Percentiles rank a stretch among this genome's conserved stretches.
Evolutionary conservation across 2,797 vertebrate species (phyloP).

Genomic region (Lepus townsendii): DNA sequence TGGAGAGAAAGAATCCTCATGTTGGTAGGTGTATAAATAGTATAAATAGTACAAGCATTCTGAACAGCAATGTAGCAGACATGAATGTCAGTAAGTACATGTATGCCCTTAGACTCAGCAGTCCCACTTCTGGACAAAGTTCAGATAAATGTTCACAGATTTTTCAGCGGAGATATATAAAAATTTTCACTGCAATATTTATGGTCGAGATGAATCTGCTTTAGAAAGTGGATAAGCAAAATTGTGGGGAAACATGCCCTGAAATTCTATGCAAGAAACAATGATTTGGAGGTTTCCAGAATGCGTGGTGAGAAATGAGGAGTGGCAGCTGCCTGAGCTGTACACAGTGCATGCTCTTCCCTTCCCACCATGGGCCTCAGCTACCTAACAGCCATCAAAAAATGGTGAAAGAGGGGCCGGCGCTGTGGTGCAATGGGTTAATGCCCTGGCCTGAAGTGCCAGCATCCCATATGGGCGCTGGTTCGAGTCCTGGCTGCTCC

Average conservation of each 20-base stretch:
- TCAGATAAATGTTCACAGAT: background rate
- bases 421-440: too few species aligned
- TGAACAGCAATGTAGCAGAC: background rate
- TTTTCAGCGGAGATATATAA: background rate
- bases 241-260: background rate
- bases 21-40: background rate
- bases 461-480: too few species aligned
- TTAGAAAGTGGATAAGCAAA: background rate
- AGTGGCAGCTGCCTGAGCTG: too few species aligned
- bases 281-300: background rate
- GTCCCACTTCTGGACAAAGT: background rate
- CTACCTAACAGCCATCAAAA: too few species aligned
- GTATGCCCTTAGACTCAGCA: background rate
- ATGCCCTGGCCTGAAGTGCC: too few species aligned
- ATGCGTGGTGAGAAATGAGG: too few species aligned
- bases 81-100: background rate
- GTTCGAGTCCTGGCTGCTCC: too few species aligned
- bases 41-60: background rate
- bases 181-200: background rate
- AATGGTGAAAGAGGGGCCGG: too few species aligned
- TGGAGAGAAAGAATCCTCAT: background rate
- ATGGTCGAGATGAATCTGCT: background rate
- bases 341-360: too few species aligned
- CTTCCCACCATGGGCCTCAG: too few species aligned
- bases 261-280: constrained; percentile 31